Conservation (phyloP, 1,140 invertebrate species). For the Drosophila fuyamai region DNA sequence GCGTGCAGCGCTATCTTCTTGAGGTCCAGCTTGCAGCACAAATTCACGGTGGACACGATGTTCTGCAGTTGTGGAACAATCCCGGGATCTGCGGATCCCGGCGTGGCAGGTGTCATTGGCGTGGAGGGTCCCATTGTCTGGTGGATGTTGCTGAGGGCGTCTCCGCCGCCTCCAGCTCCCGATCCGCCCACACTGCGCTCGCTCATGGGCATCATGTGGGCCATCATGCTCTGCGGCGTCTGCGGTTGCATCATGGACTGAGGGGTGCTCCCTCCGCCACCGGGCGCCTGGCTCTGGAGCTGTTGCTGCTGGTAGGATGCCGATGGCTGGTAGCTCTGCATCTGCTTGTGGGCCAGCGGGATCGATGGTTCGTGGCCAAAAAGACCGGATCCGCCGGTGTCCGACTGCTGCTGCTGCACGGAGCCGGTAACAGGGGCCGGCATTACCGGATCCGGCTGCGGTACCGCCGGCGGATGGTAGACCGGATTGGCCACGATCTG, state of each 20-base stretch:
- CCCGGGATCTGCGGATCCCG: slow-evolving; percentile 96
- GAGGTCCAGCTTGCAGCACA: slow-evolving; percentile 97
- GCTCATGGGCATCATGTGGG: slow-evolving; percentile 89
- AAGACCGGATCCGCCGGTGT: slow-evolving; percentile 42
- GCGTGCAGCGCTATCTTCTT: slow-evolving; percentile 99
- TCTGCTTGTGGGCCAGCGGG: slow-evolving; percentile 87
- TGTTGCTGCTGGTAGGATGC: slow-evolving; percentile 63
- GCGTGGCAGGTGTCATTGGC: slow-evolving; percentile 97
- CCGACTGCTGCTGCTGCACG: slow-evolving; percentile 59
- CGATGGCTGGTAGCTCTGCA: slow-evolving; percentile 85
- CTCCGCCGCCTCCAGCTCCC: slow-evolving; percentile 70
- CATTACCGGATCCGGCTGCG: slow-evolving; percentile 77
- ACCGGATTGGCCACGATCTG: slow-evolving; percentile 88
- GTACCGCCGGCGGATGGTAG: slow-evolving; percentile 90
- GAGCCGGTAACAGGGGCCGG: slow-evolving; percentile 76
- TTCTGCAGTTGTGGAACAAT: slow-evolving; percentile 98
- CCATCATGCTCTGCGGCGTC: slow-evolving; percentile 95
- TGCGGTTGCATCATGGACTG: slow-evolving; percentile 92
- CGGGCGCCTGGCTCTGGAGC: slow-evolving; percentile 81
- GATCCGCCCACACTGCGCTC: slow-evolving; percentile 84
- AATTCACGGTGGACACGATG: slow-evolving; percentile 99
- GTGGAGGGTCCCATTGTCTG: slow-evolving; percentile 90
- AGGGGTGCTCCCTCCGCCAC: slow-evolving; percentile 89
- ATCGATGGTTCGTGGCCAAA: slow-evolving; percentile 76
- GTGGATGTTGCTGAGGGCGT: slow-evolving; percentile 85